Evolutionary conservation across 2,888 invertebrate species (phyloP).

Genomic region (Proisotoma minuta): DNA sequence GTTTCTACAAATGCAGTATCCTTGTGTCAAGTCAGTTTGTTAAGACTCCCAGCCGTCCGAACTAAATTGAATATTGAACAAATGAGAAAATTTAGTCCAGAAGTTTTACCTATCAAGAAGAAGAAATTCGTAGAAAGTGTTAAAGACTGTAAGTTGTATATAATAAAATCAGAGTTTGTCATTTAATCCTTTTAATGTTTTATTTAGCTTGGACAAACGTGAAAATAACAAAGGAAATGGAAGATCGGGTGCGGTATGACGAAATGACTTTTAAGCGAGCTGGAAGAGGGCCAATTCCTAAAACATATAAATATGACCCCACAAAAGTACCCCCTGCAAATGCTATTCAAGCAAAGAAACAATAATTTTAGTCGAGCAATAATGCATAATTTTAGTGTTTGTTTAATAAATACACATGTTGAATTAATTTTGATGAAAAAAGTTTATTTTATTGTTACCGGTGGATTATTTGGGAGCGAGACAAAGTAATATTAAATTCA

Average conservation of each 20-base stretch:
- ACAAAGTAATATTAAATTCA: no score
- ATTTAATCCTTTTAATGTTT: neutral
- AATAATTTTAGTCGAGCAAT: slow-evolving; percentile 19
- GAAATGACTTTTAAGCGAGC: slow-evolving; percentile 74
- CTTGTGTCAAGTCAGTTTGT: slow-evolving; percentile 69
- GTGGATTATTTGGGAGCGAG: no score
- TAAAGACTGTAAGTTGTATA: slow-evolving; percentile 67
- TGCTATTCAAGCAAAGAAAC: slow-evolving; percentile 46
- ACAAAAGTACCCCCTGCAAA: slow-evolving; percentile 34
- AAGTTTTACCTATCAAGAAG: slow-evolving; percentile 58
- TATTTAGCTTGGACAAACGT: slow-evolving; percentile 71
- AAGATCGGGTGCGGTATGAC: slow-evolving; percentile 70
- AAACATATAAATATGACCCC: slow-evolving; percentile 83
- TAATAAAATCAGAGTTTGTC: neutral
- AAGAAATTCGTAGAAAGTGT: slow-evolving; percentile 71
- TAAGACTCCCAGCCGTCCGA: slow-evolving; percentile 70
- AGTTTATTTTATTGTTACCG: no score
- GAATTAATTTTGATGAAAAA: no score
- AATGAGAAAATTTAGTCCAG: slow-evolving; percentile 57
- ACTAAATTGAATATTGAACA: slow-evolving; percentile 70
- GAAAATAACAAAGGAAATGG: slow-evolving; percentile 70
- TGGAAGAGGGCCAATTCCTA: slow-evolving; percentile 77
- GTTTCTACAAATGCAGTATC: slow-evolving; percentile 80
- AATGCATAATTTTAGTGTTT: no score
- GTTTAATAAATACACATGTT: no score